Evolutionary conservation across 2,797 vertebrate species (phyloP).

Genomic region (Lutjanus argentimaculatus): DNA sequence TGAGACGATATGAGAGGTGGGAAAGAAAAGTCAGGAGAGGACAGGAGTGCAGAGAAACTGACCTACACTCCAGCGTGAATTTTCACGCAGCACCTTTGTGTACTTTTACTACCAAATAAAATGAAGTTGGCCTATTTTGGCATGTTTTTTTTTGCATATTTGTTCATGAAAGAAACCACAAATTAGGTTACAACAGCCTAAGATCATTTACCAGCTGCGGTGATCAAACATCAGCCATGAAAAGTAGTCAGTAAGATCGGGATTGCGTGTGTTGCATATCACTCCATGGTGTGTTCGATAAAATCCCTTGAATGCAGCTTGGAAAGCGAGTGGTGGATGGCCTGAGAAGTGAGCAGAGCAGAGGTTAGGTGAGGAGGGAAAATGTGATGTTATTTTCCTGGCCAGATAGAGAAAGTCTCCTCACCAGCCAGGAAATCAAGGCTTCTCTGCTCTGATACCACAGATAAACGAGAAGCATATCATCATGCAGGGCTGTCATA

Average conservation of each 20-base stretch:
- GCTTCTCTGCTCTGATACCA: conserved; percentile 74
- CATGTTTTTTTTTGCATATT: conserved; percentile 6
- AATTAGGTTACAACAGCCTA: neutral
- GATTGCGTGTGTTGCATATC: conserved; percentile 44
- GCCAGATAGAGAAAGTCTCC: conserved; percentile 74
- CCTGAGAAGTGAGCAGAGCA: conserved; percentile 62
- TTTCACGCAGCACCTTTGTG: neutral
- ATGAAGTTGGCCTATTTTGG: neutral
- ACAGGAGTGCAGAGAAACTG: conserved; percentile 33
- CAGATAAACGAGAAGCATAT: conserved; percentile 78
- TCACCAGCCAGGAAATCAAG: conserved; percentile 80
- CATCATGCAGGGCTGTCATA: conserved; percentile 49
- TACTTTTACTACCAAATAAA: conserved; percentile 6
- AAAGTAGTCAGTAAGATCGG: conserved; percentile 26
- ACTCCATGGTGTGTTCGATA: conserved; percentile 38
- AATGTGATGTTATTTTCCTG: conserved; percentile 85
- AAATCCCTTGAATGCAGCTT: conserved; percentile 45
- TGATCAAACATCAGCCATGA: conserved; percentile 29
- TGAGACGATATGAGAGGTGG: conserved; percentile 47
- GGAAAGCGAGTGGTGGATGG: conserved; percentile 52
- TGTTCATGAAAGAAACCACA: conserved; percentile 1
- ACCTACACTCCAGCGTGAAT: neutral
- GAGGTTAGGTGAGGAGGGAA: conserved; percentile 79
- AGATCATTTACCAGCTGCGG: conserved; percentile 23
- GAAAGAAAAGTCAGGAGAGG: conserved; percentile 60